phyloP scores from a whole-genome alignment of 2,797 vertebrate genomes.

The Okamejei kenojei region DNA sequence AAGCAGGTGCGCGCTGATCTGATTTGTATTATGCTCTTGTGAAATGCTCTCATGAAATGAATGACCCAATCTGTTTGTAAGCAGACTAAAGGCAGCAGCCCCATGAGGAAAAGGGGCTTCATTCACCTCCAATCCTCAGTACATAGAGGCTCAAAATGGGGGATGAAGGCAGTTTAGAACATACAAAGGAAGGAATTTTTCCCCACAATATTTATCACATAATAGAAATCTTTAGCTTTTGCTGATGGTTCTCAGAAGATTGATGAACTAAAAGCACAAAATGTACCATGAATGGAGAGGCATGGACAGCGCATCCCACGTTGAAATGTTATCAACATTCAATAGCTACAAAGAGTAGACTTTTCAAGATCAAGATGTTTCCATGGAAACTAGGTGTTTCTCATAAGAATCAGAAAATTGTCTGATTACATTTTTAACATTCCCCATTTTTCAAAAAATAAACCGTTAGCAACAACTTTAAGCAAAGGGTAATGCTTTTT shows the following conservation, averaged over 20 bases:
- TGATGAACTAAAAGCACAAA: not conserved
- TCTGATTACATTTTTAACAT: not conserved
- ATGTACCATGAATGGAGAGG: not conserved
- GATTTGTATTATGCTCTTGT: not conserved
- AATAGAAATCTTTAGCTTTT: not conserved
- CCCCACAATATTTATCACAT: not conserved
- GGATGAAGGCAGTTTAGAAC: not conserved
- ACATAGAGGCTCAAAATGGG: not conserved
- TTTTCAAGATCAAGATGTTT: not conserved
- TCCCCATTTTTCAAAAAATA: not conserved
- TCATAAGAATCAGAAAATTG: not conserved
- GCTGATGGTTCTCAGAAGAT: not conserved
- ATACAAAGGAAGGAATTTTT: not conserved
- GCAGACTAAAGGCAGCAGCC: not conserved
- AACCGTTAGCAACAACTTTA: not conserved
- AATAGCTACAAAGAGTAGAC: not conserved
- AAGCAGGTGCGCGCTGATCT: not conserved
- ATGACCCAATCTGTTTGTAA: not conserved
- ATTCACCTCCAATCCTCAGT: not conserved
- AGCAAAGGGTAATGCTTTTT: not conserved
- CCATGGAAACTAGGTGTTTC: constrained; percentile 1
- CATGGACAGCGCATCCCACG: no score
- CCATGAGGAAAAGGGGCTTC: not conserved
- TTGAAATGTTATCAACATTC: not conserved
- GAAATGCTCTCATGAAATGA: not conserved